phyloP scores from a whole-genome alignment of 2,888 invertebrate species.

The Calephelis perditalis region DNA sequence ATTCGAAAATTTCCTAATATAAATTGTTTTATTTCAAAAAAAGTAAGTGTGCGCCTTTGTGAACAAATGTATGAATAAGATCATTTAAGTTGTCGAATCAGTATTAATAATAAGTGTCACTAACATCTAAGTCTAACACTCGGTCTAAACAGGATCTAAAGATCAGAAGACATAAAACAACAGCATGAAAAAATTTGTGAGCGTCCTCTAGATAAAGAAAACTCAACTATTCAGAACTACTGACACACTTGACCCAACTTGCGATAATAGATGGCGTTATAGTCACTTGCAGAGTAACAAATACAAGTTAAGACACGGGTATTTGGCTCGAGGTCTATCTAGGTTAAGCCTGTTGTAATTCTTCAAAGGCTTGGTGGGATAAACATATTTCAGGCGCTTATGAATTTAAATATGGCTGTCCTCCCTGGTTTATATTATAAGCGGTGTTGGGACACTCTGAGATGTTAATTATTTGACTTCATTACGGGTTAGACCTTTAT shows the following conservation, averaged over 20 bases:
- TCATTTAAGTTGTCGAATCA: too few species aligned
- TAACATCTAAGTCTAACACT: too few species aligned
- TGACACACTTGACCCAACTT: slow-evolving; percentile 30
- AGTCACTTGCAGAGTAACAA: slow-evolving; percentile 27
- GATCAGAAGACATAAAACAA: too few species aligned
- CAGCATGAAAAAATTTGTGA: background rate
- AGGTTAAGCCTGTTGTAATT: slow-evolving; percentile 27
- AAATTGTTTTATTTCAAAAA: too few species aligned
- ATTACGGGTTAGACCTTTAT: too few species aligned
- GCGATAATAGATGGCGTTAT: slow-evolving; percentile 31
- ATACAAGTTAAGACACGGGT: slow-evolving; percentile 28
- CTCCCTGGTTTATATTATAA: background rate
- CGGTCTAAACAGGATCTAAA: too few species aligned
- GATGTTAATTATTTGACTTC: too few species aligned
- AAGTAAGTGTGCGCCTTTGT: too few species aligned
- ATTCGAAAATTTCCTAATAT: too few species aligned
- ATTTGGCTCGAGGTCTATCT: slow-evolving; percentile 23
- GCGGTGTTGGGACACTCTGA: background rate
- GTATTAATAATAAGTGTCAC: too few species aligned
- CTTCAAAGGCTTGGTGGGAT: slow-evolving; percentile 24
- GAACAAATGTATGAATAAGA: too few species aligned
- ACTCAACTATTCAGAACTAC: slow-evolving; percentile 23
- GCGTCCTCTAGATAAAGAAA: background rate
- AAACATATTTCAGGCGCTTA: slow-evolving; percentile 5
- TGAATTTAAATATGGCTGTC: slow-evolving; percentile 1